Percentiles rank a stretch among this genome's conserved stretches.
Conservation (phyloP, 1,140 invertebrate species). For the Listronotus oregonensis region DNA sequence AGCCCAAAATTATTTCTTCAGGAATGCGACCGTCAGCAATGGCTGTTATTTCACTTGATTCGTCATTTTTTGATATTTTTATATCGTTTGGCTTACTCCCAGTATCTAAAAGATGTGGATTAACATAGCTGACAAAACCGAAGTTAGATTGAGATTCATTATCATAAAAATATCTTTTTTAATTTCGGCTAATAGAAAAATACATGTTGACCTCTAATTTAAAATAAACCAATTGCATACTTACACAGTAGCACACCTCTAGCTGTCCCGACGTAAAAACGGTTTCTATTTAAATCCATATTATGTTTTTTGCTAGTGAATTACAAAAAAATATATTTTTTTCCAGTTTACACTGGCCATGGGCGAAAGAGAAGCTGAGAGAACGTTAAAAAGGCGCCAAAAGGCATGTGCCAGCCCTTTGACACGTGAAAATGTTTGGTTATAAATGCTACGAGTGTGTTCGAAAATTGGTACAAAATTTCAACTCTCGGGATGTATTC, state of each 20-base stretch:
- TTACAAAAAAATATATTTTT: neutral
- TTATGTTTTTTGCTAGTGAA: neutral
- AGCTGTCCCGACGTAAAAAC: constrained; percentile 44
- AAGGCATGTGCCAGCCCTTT: neutral
- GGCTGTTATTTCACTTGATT: constrained; percentile 57
- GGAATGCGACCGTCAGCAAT: constrained; percentile 62
- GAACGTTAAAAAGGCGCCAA: constrained; percentile 3
- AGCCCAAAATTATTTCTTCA: constrained; percentile 49
- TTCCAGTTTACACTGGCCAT: neutral
- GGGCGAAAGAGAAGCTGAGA: neutral
- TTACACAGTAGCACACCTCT: constrained; percentile 45
- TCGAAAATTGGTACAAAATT: no score
- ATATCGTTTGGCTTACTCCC: constrained; percentile 39
- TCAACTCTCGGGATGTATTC: no score
- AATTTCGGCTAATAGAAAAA: no score
- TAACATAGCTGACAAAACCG: neutral
- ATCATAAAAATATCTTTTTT: neutral
- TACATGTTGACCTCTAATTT: neutral
- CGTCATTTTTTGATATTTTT: constrained; percentile 35
- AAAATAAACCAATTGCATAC: constrained; percentile 18
- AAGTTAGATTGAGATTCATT: neutral
- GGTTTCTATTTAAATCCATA: constrained; percentile 42
- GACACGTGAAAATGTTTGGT: constrained; percentile 9
- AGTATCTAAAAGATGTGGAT: constrained; percentile 38
- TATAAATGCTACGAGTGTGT: no score